A percentile compares a stretch with the other conserved stretches of the same genome.
Conservation (phyloP, 2,888 invertebrate species). For the Synergus itoensis region DNA sequence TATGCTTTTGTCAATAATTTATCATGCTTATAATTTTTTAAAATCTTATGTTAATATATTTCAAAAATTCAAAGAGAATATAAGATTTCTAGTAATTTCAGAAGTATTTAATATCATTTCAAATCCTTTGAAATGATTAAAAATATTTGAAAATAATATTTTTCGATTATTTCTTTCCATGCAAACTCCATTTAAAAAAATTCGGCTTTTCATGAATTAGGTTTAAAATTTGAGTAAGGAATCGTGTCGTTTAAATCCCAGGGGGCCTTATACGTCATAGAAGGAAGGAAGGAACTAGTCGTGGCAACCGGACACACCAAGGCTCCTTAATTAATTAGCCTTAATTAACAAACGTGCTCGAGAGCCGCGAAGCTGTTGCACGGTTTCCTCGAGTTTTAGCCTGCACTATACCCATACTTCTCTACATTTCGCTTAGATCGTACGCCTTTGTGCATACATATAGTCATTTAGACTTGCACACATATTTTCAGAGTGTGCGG, state of each 20-base stretch:
- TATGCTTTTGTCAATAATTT: too few relatives aligned
- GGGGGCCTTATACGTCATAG: constrained; percentile 50
- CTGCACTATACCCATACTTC: constrained; percentile 21
- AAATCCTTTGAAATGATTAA: too few relatives aligned
- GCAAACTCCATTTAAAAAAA: not conserved
- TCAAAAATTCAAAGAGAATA: too few relatives aligned
- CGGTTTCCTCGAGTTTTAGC: constrained; percentile 46
- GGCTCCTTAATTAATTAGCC: constrained; percentile 74
- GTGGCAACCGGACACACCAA: constrained; percentile 54
- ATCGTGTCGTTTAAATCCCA: constrained; percentile 50
- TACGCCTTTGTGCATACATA: constrained; percentile 11
- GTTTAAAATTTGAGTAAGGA: not conserved
- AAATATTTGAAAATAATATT: too few relatives aligned
- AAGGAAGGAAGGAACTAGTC: constrained; percentile 46
- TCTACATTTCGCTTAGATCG: constrained; percentile 12
- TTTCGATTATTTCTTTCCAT: too few relatives aligned
- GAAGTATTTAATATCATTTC: too few relatives aligned
- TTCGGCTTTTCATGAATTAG: not conserved
- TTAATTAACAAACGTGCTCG: constrained; percentile 74
- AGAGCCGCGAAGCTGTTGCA: constrained; percentile 54
- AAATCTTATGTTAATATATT: too few relatives aligned
- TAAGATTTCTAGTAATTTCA: too few relatives aligned
- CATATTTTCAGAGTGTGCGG: not conserved
- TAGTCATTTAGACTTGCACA: not conserved
- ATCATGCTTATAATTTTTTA: too few relatives aligned